Conservation (phyloP, 2,797 vertebrate species). For the Etheostoma nigrum region DNA sequence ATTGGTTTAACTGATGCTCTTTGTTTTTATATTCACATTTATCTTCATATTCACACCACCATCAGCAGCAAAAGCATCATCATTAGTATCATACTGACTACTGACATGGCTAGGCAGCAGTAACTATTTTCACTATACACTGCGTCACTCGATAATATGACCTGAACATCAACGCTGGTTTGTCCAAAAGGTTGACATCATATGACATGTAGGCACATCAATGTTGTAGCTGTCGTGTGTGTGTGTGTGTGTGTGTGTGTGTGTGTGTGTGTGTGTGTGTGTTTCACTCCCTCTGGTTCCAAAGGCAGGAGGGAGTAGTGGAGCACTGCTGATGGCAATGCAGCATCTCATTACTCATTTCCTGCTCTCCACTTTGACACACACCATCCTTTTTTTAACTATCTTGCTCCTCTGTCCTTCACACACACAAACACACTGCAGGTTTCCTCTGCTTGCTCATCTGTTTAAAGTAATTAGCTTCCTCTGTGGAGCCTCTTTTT, state of each 20-base stretch:
- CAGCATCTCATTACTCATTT: constrained; percentile 61
- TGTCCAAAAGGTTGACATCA: constrained; percentile 37
- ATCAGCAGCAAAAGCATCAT: neutral
- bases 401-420: constrained; percentile 6
- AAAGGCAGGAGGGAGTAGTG: constrained; percentile 8
- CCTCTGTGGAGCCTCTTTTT: neutral
- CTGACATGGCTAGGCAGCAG: neutral
- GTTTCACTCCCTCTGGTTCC: constrained; percentile 26
- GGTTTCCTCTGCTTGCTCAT: neutral
- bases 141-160: neutral
- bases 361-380: constrained; percentile 33
- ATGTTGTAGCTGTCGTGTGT: neutral
- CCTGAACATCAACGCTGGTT: neutral
- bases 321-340: constrained; percentile 40
- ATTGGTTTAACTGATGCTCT: neutral
- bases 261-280: constrained; percentile 17
- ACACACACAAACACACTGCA: constrained; percentile 12
- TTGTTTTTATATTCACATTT: neutral
- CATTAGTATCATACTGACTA: constrained; percentile 26
- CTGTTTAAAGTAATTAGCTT: constrained; percentile 16
- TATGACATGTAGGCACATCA: constrained; percentile 11
- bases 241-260: neutral
- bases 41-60: constrained; percentile 11
- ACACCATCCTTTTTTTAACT: constrained; percentile 34
- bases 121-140: neutral